A percentile compares a stretch with the other conserved stretches of the same genome.
These are phyloP conservation scores for Clytia hemisphaerica DNA, from an alignment of 30 jellyfish, hydroid and myxozoan genomes.

Conservation along the genomic window DNA sequence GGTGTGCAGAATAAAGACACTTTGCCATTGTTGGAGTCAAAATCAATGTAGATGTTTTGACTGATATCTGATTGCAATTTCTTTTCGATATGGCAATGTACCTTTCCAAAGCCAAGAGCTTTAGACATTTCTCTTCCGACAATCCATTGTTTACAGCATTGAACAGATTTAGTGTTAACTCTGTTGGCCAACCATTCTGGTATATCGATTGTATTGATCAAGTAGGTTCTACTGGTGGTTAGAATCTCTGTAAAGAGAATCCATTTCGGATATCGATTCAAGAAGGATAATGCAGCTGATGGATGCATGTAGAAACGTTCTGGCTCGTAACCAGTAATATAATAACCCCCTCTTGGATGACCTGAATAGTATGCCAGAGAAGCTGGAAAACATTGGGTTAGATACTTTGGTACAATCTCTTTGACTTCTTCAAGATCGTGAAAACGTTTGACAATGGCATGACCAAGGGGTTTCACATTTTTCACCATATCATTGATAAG, in stretches of 20 bases:
- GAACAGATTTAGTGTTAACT: no score
- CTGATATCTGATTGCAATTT: neutral
- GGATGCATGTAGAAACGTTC: slow-evolving; percentile 43
- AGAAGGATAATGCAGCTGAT: slow-evolving; percentile 34
- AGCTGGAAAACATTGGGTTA: slow-evolving; percentile 13
- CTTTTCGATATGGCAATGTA: neutral
- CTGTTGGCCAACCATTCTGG: neutral
- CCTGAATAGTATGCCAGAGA: slow-evolving; percentile 49
- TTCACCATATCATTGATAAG: slow-evolving; percentile 22
- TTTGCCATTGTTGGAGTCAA: slow-evolving; percentile 3
- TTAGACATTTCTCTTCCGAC: slow-evolving; percentile 14
- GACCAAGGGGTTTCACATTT: neutral
- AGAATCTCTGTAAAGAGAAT: slow-evolving; percentile 44
- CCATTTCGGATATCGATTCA: slow-evolving; percentile 37
- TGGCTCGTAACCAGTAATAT: slow-evolving; percentile 1
- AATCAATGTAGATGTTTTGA: neutral
- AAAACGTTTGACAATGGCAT: neutral
- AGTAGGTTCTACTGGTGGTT: slow-evolving; percentile 20
- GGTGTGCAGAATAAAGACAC: no score
- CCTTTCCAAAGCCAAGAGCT: slow-evolving; percentile 13
- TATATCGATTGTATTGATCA: slow-evolving; percentile 25
- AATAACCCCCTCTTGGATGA: slow-evolving; percentile 39
- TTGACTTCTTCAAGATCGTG: neutral
- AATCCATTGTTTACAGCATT: neutral
- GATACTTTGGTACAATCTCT: slow-evolving; percentile 6